Evolutionary conservation across 2,113 vertebrate genomes (phyloP), one percentile per base, ranked within the genome.

Genomic region (Pseudopodoces humilis): DNA sequence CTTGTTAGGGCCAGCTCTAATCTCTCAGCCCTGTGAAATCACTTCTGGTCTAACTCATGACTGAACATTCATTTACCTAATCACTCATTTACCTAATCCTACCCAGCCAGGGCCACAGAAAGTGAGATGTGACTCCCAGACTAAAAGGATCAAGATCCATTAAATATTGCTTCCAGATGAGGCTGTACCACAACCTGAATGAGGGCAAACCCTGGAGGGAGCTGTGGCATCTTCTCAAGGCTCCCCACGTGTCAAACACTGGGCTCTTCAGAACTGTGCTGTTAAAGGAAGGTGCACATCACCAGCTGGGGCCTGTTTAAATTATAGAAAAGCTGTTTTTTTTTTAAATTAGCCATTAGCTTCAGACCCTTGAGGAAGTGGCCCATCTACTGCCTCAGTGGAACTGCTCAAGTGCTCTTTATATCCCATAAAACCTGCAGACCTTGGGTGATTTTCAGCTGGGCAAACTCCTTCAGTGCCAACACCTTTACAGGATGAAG

Each of bases 351-450:
- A 44, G 21, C 11, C 18, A 19, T 7, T 59, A 15, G 15, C 23
- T 71, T 18, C 53, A 91, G 13, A 20, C 0, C 35, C 11, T 25
- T 37, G 37, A 74, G 14, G 46, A 81, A 82, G 35, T 21, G 17
- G 5, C 7, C 11, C 25, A 18, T 30, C 70, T 3, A 0, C 17
- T 47, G 25, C 4, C 0, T 10, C 20, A 65, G 13, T 24, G 37
- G 59, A 59, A 19, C 24, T 19, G 41, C 13, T 87, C 60, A 23
- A 0, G 0, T 52, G 19, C 3, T 30, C 19, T 39, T 24, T 47
- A 5, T 24, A 31, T 7, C 27, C 55, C 11, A 2, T 6, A 69
- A 62, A 62, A 7, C 33, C 27, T 39, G 15, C 18, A 62, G 55
- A 28, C 18, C 27, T 0, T 7, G 19, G 15, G 5, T 39, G 39